These are phyloP conservation scores for Cephalopterus ornatus DNA, from an alignment of 2,113 vertebrate species.

Conservation along the genomic window DNA sequence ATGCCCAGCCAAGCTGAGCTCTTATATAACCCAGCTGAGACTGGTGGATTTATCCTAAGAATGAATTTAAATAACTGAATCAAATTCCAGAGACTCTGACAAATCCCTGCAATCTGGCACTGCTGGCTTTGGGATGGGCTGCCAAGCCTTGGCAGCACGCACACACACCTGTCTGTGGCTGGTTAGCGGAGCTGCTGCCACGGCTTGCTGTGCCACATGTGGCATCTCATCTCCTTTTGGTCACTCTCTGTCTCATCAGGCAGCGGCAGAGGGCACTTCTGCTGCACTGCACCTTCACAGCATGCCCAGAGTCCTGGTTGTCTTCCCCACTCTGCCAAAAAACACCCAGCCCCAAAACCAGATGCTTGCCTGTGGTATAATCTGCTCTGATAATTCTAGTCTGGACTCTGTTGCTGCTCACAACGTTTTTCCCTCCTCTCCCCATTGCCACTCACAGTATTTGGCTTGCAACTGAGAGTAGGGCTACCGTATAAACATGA, in stretches of 20 bases:
- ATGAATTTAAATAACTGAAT: slow-evolving; percentile 9
- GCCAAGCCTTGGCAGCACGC: not conserved
- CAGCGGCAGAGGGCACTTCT: accelerated
- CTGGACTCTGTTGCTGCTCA: not conserved
- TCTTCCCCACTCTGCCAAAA: not conserved
- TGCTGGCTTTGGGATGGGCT: accelerated
- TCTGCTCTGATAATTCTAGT: not conserved
- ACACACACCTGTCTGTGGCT: not conserved
- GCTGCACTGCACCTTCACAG: accelerated
- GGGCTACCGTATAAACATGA: not conserved
- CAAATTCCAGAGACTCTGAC: not conserved
- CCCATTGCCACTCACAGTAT: not conserved
- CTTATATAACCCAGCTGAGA: not conserved
- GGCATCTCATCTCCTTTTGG: not conserved
- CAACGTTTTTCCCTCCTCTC: accelerated
- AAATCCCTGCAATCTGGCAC: not conserved
- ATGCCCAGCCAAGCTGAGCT: not conserved
- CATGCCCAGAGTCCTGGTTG: accelerated
- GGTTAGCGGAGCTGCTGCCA: accelerated
- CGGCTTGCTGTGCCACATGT: not conserved
- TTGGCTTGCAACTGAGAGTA: accelerated
- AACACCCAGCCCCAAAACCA: not conserved
- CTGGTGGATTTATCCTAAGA: not conserved
- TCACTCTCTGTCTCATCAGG: accelerated
- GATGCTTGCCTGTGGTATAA: not conserved